Evolutionary conservation across 1,140 invertebrate genomes (phyloP).

Genomic region (Pachyrhynchus sulphureomaculatus): DNA sequence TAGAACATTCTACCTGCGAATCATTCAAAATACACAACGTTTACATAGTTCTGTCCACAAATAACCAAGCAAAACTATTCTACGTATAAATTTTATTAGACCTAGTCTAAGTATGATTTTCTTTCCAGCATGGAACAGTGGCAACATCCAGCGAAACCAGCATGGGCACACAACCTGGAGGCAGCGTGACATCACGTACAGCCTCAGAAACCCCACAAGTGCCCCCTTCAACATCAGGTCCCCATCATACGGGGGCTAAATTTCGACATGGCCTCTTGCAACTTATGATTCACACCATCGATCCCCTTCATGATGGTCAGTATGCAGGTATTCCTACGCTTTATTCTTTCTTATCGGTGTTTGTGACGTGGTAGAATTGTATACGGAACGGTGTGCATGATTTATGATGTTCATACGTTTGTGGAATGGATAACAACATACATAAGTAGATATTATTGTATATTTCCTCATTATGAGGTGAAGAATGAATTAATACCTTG

Average conservation of each 20-base stretch:
- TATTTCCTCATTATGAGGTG: no score
- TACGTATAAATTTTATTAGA: no score
- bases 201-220: constrained; percentile 59
- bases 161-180: constrained; percentile 65
- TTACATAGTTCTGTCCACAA: no score
- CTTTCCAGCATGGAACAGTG: constrained; percentile 72
- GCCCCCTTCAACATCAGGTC: constrained; percentile 55
- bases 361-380: constrained; percentile 11
- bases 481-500: no score
- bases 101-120: no score
- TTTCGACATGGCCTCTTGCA: constrained; percentile 94
- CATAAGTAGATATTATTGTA: no score
- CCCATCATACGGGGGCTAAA: constrained; percentile 70
- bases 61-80: no score
- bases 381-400: background rate
- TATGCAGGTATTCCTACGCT: constrained; percentile 50
- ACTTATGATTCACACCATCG: constrained; percentile 98
- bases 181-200: constrained; percentile 62
- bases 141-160: constrained; percentile 79
- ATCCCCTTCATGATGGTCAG: constrained; percentile 96
- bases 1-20: no score
- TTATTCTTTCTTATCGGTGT: constrained; percentile 38
- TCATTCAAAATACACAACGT: no score
- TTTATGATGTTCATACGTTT: no score
- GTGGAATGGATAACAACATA: no score